Base-by-base conservation (phyloP, 2,113 vertebrate species). In the Phylloscopus trochilus region DNA sequence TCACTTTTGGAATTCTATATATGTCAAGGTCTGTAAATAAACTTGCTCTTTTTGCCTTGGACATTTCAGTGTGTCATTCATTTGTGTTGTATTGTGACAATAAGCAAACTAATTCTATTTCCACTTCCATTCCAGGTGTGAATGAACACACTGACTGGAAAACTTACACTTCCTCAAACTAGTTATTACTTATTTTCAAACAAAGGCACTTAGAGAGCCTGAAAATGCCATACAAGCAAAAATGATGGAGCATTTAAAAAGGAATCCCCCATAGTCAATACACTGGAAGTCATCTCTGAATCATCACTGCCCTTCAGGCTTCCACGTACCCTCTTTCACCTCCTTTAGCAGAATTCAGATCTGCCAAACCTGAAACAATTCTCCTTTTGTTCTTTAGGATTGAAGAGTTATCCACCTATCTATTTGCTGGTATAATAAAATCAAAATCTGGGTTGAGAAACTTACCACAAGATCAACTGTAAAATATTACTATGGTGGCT, bases 121-220 rank as follows among this genome's bases (percentile, higher is more conserved):
- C 30, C 17, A 85, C 63, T n/a, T 94, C 37, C 62, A 78, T 77
- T 78, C 9, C 31, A 56, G 53, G 41, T 47, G n/a, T 72, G 18
- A 93, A 90, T 4, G 3, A 94, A 91, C 53, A 93, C 72, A 86
- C 22, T 60, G 58, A 77, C 43, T 64, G 56, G 63, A 92, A 94
- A 70, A 85, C n/a, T 37, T 52, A 63, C 8, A n/a, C 56, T 76
- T 41, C 64, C 22, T 43, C 92, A 68, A 67, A 89, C 35, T 58
- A 67, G 59, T 67, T 94, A 63, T 59, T 91, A 92, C 92, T 81
- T 82, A 58, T 85, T 87, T 95, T 70, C n/a, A 96, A 87, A 55
- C 82, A 97, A 91, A 74, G 27, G 15, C 30, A 72, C 35, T 79
- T 82, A 82, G 30, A 46, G 60, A 63, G n/a, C 52, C 39, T 68